Evolutionary conservation across 2,113 vertebrate species (phyloP).

Genomic region (Catharus minimus): DNA sequence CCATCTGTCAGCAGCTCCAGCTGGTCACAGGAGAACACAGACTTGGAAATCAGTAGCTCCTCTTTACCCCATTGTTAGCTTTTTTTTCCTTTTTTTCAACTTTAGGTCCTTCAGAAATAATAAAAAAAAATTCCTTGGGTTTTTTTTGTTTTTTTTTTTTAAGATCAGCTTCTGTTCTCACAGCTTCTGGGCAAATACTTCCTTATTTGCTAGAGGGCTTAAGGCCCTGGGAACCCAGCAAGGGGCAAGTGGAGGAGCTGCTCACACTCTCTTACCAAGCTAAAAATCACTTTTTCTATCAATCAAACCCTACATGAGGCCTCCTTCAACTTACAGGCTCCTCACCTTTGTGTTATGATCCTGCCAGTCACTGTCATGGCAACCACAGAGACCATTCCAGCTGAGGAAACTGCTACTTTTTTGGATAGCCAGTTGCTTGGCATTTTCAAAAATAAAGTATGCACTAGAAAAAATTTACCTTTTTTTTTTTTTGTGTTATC

Average conservation of each 20-base stretch:
- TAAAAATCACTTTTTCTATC: conserved; percentile 54
- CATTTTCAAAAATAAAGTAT: not conserved
- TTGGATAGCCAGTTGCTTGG: not conserved
- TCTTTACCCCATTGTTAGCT: not conserved
- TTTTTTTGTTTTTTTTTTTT: not conserved
- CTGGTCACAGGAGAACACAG: rapidly evolving
- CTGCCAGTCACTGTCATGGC: conserved; percentile 43
- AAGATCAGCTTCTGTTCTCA: conserved; percentile 22
- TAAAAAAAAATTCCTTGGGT: not conserved
- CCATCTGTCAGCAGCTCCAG: not conserved
- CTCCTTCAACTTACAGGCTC: conserved; percentile 20
- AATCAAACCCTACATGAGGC: conserved; percentile 46
- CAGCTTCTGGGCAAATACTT: conserved; percentile 44
- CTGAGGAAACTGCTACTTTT: not conserved
- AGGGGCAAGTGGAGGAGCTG: conserved; percentile 31
- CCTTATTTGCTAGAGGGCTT: conserved; percentile 33
- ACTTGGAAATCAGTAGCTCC: not conserved
- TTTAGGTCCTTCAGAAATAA: not conserved
- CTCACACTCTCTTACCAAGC: conserved; percentile 24
- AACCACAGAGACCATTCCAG: conserved; percentile 26
- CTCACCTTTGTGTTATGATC: conserved; percentile 42
- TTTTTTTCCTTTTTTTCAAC: not conserved
- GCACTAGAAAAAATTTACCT: not conserved
- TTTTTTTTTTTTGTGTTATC: not conserved
- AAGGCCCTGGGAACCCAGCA: conserved; percentile 75